Percentiles rank a stretch among this genome's conserved stretches.
These are phyloP conservation scores for Diploptera punctata DNA, from an alignment of 2,888 invertebrate species.

Conservation along the genomic window DNA sequence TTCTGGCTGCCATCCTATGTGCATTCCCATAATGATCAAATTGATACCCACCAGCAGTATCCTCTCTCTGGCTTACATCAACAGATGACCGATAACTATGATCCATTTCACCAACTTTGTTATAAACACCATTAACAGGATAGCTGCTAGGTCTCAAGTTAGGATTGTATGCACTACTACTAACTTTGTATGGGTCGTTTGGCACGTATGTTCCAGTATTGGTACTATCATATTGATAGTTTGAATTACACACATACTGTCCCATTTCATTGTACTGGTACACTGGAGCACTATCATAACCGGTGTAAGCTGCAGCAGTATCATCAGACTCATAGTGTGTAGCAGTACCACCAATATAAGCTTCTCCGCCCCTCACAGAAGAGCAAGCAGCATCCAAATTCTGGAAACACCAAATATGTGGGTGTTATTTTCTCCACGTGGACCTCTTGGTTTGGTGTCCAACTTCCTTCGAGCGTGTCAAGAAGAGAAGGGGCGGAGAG, in stretches of 20 bases:
- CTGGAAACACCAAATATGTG: slow-evolving; percentile 24
- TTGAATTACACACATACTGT: not conserved
- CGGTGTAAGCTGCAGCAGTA: slow-evolving; percentile 8
- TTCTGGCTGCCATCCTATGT: not conserved
- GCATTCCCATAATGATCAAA: not conserved
- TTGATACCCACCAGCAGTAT: not conserved
- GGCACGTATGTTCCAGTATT: not conserved
- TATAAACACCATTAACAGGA: not conserved
- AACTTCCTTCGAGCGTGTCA: not conserved
- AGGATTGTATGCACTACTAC: not conserved
- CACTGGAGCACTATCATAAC: not conserved
- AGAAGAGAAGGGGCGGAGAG: slow-evolving; percentile 3
- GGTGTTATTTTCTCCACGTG: slow-evolving; percentile 15
- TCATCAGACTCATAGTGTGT: not conserved
- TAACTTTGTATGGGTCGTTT: not conserved
- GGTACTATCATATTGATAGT: slow-evolving; percentile 2
- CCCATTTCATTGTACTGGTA: not conserved
- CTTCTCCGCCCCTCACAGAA: slow-evolving; percentile 16
- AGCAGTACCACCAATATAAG: slow-evolving; percentile 14
- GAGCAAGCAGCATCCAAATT: slow-evolving; percentile 14
- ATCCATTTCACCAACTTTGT: slow-evolving; percentile 3
- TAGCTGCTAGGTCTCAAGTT: not conserved
- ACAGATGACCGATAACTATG: not conserved
- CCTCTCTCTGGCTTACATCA: not conserved
- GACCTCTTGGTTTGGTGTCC: slow-evolving; percentile 8